A percentile compares a stretch with the other conserved stretches of the same genome.
Evolutionary conservation across 1,140 invertebrate species (phyloP).

Genomic region (Drosophila subobscura): DNA sequence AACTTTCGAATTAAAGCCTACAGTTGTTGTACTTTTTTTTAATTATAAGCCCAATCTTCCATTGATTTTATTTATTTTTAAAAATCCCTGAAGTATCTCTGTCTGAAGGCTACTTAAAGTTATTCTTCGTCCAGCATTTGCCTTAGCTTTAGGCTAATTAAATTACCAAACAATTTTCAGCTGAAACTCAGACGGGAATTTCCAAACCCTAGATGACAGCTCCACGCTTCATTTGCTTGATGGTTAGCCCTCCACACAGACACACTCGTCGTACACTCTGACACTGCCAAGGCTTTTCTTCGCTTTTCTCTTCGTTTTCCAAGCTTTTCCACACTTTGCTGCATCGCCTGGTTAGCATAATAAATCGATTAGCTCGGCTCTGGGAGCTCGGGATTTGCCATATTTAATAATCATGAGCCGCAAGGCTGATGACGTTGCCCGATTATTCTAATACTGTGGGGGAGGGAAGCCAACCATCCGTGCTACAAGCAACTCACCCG

Average conservation of each 20-base stretch:
- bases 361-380: constrained; percentile 74
- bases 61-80: too few relatives aligned
- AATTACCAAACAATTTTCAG: constrained; percentile 30
- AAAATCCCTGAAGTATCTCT: too few relatives aligned
- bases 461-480: constrained; percentile 3
- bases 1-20: background rate
- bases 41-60: too few relatives aligned
- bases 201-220: background rate
- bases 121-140: background rate
- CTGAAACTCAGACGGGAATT: background rate
- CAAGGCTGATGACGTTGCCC: constrained; percentile 65
- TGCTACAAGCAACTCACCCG: constrained; percentile 3
- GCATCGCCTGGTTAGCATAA: constrained; percentile 79
- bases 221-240: constrained; percentile 69
- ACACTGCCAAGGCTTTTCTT: background rate
- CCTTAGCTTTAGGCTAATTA: constrained; percentile 32
- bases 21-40: background rate
- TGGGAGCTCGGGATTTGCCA: constrained; percentile 57
- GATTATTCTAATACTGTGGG: constrained; percentile 71
- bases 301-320: constrained; percentile 1
- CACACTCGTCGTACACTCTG: constrained; percentile 9
- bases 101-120: too few relatives aligned
- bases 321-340: constrained; percentile 63
- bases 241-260: constrained; percentile 19
- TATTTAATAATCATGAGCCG: constrained; percentile 78